Conservation (phyloP, 2,113 vertebrate species). For the Grammomys surdaster region DNA sequence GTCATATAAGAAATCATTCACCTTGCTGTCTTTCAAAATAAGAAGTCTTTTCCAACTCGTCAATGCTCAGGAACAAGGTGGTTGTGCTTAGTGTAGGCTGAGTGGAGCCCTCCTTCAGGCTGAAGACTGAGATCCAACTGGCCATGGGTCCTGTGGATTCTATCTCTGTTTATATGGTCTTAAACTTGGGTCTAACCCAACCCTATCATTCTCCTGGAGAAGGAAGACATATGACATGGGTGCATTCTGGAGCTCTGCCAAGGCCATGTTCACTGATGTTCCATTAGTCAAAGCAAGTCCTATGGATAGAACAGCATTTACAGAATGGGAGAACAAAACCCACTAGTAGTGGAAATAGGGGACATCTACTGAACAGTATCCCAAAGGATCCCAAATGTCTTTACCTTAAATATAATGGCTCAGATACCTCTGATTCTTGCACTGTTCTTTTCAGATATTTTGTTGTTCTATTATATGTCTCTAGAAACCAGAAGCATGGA, state of each 20-base stretch:
- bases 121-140: background rate
- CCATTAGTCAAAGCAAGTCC: background rate
- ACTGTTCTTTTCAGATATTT: background rate
- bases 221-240: background rate
- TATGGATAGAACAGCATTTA: too few species aligned
- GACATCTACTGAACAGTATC: background rate
- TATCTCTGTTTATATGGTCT: background rate
- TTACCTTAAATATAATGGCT: background rate
- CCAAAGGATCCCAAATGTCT: background rate
- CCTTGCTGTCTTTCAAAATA: background rate
- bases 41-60: background rate
- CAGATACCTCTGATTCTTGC: background rate
- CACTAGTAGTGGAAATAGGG: rapidly evolving
- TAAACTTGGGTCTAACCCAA: background rate
- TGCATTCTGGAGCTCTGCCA: background rate
- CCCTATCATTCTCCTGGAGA: background rate
- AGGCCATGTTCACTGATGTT: background rate
- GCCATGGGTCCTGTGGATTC: background rate
- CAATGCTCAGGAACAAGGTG: background rate
- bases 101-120: too few species aligned
- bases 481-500: background rate
- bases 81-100: background rate
- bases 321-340: background rate
- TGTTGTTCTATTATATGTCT: background rate
- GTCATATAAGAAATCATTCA: background rate